Evolutionary conservation across 2,888 invertebrate species (phyloP).

Genomic region (Agrilus biguttatus): DNA sequence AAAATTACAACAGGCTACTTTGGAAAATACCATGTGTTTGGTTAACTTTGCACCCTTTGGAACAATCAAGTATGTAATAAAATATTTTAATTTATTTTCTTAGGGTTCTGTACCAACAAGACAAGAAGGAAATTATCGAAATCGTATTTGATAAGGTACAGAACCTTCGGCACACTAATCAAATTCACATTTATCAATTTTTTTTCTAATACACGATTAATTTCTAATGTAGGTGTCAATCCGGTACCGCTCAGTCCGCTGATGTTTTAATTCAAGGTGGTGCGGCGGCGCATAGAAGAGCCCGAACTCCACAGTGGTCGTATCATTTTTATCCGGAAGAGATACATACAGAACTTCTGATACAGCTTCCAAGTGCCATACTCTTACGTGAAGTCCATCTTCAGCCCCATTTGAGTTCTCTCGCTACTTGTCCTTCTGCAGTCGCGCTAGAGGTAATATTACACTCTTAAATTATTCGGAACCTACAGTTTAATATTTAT

Average conservation of each 20-base stretch:
- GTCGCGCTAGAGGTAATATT: slow-evolving; percentile 62
- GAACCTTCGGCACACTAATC: too few species aligned
- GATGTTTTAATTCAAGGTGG: slow-evolving; percentile 67
- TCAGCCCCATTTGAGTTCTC: slow-evolving; percentile 70
- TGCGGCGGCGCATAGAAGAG: slow-evolving; percentile 66
- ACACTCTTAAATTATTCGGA: not conserved
- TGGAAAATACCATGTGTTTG: slow-evolving; percentile 60
- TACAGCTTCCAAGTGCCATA: slow-evolving; percentile 78
- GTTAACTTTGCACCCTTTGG: slow-evolving; percentile 85
- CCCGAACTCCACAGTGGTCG: slow-evolving; percentile 87
- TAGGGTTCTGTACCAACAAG: too few species aligned
- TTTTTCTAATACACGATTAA: too few species aligned
- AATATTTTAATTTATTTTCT: not conserved
- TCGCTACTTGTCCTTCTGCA: slow-evolving; percentile 78
- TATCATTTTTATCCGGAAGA: slow-evolving; percentile 90
- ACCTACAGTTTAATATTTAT: not conserved
- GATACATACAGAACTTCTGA: slow-evolving; percentile 74
- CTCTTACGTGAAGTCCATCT: slow-evolving; percentile 76
- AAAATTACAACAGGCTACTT: slow-evolving; percentile 30
- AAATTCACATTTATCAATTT: too few species aligned
- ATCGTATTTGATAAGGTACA: too few species aligned
- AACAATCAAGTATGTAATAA: slow-evolving; percentile 27
- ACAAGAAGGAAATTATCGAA: too few species aligned
- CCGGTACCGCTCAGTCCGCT: slow-evolving; percentile 66
- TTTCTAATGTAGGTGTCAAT: slow-evolving; percentile 18